Conservation (phyloP, 2,797 vertebrate species). For the Eulemur rubriventer region DNA sequence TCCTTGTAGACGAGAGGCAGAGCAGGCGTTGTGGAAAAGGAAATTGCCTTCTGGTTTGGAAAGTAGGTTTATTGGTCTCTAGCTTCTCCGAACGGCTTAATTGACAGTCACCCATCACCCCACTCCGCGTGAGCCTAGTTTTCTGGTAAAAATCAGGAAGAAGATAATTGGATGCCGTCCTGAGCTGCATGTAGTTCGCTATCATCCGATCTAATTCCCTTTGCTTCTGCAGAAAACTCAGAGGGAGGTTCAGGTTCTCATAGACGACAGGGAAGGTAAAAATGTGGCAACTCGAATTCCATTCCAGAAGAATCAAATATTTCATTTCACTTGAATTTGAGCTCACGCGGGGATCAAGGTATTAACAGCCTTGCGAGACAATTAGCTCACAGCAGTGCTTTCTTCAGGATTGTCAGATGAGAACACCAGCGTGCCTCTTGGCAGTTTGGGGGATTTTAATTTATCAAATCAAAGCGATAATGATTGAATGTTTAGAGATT, state of each 20-base stretch:
- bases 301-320: neutral
- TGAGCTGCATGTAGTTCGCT: neutral
- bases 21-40: neutral
- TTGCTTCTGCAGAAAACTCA: neutral
- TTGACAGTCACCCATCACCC: neutral
- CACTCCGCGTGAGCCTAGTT: accelerated
- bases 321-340: accelerated
- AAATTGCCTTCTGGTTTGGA: neutral
- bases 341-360: neutral
- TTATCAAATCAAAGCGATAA: neutral
- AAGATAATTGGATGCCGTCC: neutral
- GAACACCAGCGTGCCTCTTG: neutral
- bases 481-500: neutral
- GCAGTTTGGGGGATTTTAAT: neutral
- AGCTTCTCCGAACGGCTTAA: neutral
- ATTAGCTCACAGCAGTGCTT: neutral
- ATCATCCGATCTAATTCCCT: neutral
- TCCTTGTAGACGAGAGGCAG: neutral
- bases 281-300: accelerated
- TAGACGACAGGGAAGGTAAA: neutral
- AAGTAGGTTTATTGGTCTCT: constrained; percentile 43
- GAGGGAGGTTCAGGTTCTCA: neutral
- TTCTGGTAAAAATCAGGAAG: neutral
- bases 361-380: neutral
- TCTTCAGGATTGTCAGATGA: neutral